Evolutionary conservation across 1,140 invertebrate species (phyloP), one percentile per base, ranked within the genome.

Genomic region (Scaptomyza pallida): DNA sequence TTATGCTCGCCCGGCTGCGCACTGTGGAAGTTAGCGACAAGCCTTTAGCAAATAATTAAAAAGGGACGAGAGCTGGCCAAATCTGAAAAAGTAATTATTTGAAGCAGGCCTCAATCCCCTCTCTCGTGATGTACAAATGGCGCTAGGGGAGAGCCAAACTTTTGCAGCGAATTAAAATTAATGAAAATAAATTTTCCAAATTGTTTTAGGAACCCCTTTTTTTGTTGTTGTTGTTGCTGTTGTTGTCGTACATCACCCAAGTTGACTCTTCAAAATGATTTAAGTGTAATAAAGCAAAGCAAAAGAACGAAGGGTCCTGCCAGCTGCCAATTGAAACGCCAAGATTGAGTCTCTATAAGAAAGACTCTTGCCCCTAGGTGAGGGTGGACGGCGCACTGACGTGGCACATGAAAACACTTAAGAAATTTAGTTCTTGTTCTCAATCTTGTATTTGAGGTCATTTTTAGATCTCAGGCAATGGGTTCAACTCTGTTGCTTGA

Each of bases 151-250:
- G 62, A 61, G 74, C 63, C 50, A 55, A 86, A 86, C 70, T 86
- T 82, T 86, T 78, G 61, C 81, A 81, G 62, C 77, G 78, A 81
- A 86, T 86, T 86, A 81, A 86, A 86, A 86, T 86, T 88, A 86
- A 86, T 86, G 81, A 88, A 85, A 86, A 86, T 88, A 86, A 78
- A 86, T 86, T 88, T 86, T 78, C 77, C 71, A 79, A 86, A 88
- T 86, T 86, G 70, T 86, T 83, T 80, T 78, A 51, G 51, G 73
- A 86, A 85, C 76, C 80, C 80, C 73, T 80, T 86, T 51, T 55
- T 56, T 62, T 69, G 26, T 33, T 6, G 1, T 9, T 30, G 23
- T 26, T 26, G 23, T 26, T 26, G 4, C 8, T 26, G 23, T 26
- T 21, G 2, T 21, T 4, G 3, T 10, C 12, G 37, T 4, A 12